Base-by-base conservation (phyloP, 2,888 invertebrate genomes). In the Sphaeridia pumilis region DNA sequence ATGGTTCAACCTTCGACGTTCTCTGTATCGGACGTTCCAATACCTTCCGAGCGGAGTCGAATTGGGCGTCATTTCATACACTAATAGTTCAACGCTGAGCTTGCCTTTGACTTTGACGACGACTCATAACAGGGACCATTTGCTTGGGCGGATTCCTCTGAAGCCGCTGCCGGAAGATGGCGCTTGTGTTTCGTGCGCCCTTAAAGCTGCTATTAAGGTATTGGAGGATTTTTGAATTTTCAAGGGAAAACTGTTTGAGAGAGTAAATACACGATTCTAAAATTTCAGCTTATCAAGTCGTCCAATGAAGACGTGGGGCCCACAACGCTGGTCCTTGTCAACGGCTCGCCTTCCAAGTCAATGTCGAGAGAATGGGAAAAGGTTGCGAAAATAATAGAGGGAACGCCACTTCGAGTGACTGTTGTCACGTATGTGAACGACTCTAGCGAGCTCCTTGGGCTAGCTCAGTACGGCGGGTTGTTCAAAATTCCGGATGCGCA, bases 61-160 rank as follows among this genome's bases (percentile, higher is more conserved):
- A 49, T 44, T 67, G 49, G 65, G 65, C 21, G 63, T 67, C 22
- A 64, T 67, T 56, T 60, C 65, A 44, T 66, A 62, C 51, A 63
- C 64, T 7, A 61, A 63, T 44, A 55, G 52, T 20, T 58, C 64
- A 20, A 53, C 57, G 25, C 49, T 66, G 42, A 62, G 60, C 50
- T 59, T 67, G 35, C 66, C 66, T 21, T 54, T 65, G 31, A 66
- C 66, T 3, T 55, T 61, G 20, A 61, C 66, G 42, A 66, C 59
- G 24, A 60, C 63, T 31, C 60, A 62, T 27, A 67, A 67, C 50
- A 55, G 66, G 41, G 67, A 67, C 44, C 63, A 60, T 38, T 56
- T 67, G 10, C 60, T 65, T 49, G 66, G 67, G 24, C 47, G 67
- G 36, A 65, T 67, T 51, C 67, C 67, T 22, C 58, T 63, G 3